Evolutionary conservation across 2,888 invertebrate genomes (phyloP), one percentile per base, ranked within the genome.

Genomic region (Torymus texanus): DNA sequence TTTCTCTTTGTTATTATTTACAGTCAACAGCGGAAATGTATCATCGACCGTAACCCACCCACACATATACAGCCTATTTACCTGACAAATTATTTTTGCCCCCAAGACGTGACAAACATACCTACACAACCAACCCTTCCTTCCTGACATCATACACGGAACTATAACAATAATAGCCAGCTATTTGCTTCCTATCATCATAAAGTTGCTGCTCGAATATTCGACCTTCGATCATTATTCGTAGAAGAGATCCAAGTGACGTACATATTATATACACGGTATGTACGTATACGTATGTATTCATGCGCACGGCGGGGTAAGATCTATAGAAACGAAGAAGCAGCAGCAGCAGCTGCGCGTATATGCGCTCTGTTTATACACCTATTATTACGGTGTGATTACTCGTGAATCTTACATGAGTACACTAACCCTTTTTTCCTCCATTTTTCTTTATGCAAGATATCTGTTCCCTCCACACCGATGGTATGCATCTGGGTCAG

Each of bases 21-120:
- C 18, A 65, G 53, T 62, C 24, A 51, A 53, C 51, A 66, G 13
- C 8, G 3, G 66, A 66, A 18, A 14, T 13, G 51, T 8, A 8
- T 21, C 14, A 14, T 14, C 18, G 58, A 18, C 18, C 41, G 41
- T 41, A 41, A 41, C 8, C 5, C 41, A 1, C 41, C 5, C 29
- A 29, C 41, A 41, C 41, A 41, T 8, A 84, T 85, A 82, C 83
- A 84, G 82, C 83, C 83, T 86, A 84, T 85, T 85, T 85, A 85
- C 62, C 50, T 55, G 68, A 75, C 68, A 75, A 75, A 75, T 81
- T 78, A 78, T 62, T 71, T 14, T 18, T 50, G 50, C n/a, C 24
- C 24, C 21, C 24, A 29, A 50, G 29, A 50, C 51, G 16, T 5
- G 8, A 63, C 63, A 55, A 50, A 59, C 53, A 53, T 29, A 13